phyloP scores from a whole-genome alignment of 2,888 invertebrate genomes.

The Actias luna region DNA sequence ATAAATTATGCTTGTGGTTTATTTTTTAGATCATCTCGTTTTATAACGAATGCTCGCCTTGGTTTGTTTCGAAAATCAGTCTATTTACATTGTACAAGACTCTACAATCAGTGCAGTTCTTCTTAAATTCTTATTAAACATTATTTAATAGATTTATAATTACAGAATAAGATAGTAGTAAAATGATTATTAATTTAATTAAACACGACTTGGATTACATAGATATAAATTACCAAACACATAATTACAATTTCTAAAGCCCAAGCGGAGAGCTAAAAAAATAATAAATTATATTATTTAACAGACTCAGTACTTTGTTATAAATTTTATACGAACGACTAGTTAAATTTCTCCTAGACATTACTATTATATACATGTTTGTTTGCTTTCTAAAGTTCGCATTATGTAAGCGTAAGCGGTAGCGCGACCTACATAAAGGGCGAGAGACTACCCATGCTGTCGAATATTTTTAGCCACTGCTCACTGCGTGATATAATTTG shows the following conservation, averaged over 20 bases:
- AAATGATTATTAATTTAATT: too few relatives aligned
- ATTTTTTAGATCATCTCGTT: too few relatives aligned
- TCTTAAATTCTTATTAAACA: too few relatives aligned
- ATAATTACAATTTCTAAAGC: not conserved
- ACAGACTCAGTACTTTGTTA: not conserved
- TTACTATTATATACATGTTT: slow-evolving; percentile 22
- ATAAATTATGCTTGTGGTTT: too few relatives aligned
- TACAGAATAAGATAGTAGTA: too few relatives aligned
- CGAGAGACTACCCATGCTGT: slow-evolving; percentile 10
- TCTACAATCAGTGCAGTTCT: too few relatives aligned
- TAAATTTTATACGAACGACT: not conserved
- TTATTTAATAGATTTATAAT: too few relatives aligned
- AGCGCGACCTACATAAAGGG: slow-evolving; percentile 18
- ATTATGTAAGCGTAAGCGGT: slow-evolving; percentile 10
- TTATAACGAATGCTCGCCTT: too few relatives aligned
- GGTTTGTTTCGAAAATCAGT: too few relatives aligned
- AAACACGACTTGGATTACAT: too few relatives aligned
- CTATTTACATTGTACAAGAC: too few relatives aligned
- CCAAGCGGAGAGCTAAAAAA: not conserved
- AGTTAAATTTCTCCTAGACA: not conserved
- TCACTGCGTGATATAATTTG: not conserved
- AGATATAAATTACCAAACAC: too few relatives aligned
- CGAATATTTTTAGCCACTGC: slow-evolving; percentile 13
- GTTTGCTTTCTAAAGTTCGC: slow-evolving; percentile 24
- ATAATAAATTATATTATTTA: not conserved